Evolutionary conservation across 2,113 vertebrate species (phyloP).

Genomic region (Odontesthes bonariensis): DNA sequence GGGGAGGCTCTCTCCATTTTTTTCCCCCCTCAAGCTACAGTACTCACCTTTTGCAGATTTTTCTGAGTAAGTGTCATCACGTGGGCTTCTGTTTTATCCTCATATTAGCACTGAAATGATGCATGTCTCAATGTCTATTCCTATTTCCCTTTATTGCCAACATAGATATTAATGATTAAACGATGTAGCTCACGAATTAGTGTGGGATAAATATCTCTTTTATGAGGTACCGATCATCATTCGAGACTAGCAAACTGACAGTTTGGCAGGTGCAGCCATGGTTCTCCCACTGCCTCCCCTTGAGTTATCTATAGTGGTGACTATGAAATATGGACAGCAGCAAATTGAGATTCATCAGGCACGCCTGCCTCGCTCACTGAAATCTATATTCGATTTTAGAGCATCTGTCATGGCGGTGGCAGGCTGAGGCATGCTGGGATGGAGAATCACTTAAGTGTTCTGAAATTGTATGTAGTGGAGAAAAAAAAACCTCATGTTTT

Average conservation of each 20-base stretch:
- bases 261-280: constrained; percentile 62
- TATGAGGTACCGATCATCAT: constrained; percentile 60
- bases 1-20: constrained; percentile 46
- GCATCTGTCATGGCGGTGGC: constrained; percentile 80
- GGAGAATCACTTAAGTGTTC: constrained; percentile 76
- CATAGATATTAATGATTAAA: constrained; percentile 41
- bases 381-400: constrained; percentile 84
- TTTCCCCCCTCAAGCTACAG: constrained; percentile 46
- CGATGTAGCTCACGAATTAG: constrained; percentile 41
- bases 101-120: constrained; percentile 18
- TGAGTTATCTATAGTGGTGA: constrained; percentile 59
- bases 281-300: constrained; percentile 47
- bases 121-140: background rate
- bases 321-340: constrained; percentile 79
- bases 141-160: background rate
- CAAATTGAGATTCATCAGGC: constrained; percentile 85
- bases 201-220: constrained; percentile 63
- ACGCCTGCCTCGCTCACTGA: constrained; percentile 78
- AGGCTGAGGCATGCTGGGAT: constrained; percentile 71
- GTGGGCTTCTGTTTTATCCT: constrained; percentile 20
- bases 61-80: constrained; percentile 38
- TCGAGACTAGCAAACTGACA: constrained; percentile 60
- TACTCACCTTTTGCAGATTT: constrained; percentile 33
- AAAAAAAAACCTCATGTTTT: constrained; percentile 3
- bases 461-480: constrained; percentile 63